phyloP scores from a whole-genome alignment of 2,113 vertebrate species.

The Perca flavescens region DNA sequence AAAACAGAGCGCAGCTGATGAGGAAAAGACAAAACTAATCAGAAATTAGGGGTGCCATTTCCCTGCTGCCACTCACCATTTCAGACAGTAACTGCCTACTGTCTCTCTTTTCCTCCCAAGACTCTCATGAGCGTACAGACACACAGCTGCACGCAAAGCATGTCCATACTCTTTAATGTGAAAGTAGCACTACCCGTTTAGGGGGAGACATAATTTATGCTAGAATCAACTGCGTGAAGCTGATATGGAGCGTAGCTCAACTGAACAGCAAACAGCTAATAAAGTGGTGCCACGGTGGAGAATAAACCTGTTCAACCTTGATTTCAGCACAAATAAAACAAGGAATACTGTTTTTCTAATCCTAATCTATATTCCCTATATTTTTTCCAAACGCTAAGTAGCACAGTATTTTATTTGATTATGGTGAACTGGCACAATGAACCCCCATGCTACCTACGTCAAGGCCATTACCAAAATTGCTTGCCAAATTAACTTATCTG shows the following conservation, averaged over 20 bases:
- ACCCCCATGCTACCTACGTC: constrained; percentile 26
- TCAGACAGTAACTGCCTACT: constrained; percentile 41
- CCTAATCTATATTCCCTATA: constrained; percentile 28
- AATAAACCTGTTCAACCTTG: constrained; percentile 22
- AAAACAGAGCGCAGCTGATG: constrained; percentile 50
- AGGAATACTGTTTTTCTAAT: constrained; percentile 17
- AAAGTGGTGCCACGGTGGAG: constrained; percentile 23
- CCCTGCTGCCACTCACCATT: constrained; percentile 66
- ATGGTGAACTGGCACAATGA: constrained; percentile 2
- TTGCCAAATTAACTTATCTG: constrained; percentile 52
- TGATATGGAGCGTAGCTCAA: constrained; percentile 5
- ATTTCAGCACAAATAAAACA: constrained; percentile 30
- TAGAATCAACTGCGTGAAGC: constrained; percentile 27
- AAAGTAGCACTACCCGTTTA: neutral
- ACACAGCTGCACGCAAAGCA: neutral
- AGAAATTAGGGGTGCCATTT: constrained; percentile 68
- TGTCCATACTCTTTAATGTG: constrained; percentile 36
- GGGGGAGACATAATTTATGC: constrained; percentile 22
- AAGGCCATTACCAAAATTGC: constrained; percentile 37
- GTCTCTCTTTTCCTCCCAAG: constrained; percentile 20
- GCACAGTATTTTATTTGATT: constrained; percentile 30
- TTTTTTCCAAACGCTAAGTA: constrained; percentile 14
- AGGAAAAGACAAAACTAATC: constrained; percentile 74
- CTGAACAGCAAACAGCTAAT: constrained; percentile 12
- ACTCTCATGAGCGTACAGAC: neutral